Evolutionary conservation across 1,140 invertebrate species (phyloP).

Genomic region (Caerostris darwini): DNA sequence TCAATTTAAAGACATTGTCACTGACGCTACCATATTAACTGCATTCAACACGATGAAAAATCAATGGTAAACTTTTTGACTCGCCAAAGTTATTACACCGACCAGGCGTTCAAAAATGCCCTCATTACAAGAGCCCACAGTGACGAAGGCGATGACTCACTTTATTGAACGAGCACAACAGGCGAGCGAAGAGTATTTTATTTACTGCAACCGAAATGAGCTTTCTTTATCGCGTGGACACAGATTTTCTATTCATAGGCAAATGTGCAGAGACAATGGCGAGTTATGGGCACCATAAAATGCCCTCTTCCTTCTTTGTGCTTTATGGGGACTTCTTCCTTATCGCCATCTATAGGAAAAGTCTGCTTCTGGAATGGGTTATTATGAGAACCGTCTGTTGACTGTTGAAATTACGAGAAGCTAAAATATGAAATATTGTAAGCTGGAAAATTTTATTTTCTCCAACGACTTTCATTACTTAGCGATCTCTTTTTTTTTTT

Average conservation of each 20-base stretch:
- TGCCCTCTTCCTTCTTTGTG: background rate
- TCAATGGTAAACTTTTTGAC: background rate
- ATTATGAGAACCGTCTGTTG: constrained; percentile 46
- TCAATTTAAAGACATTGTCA: background rate
- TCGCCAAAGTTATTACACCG: constrained; percentile 14
- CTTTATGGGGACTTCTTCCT: background rate
- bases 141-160: background rate
- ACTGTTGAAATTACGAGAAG: constrained; percentile 31
- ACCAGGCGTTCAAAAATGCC: background rate
- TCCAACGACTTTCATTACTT: background rate
- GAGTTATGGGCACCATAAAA: constrained; percentile 40
- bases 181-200: background rate
- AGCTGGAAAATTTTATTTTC: constrained; percentile 6
- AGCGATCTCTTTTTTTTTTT: background rate
- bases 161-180: constrained; percentile 6
- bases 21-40: background rate
- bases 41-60: background rate
- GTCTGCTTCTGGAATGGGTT: constrained; percentile 31
- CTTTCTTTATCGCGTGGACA: constrained; percentile 52
- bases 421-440: background rate
- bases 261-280: constrained; percentile 55
- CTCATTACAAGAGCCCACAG: background rate
- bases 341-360: constrained; percentile 32
- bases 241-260: constrained; percentile 51
- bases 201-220: constrained; percentile 49